A percentile compares a stretch with the other conserved stretches of the same genome.
Conservation (phyloP, 2,797 vertebrate species). For the Alauda arvensis region DNA sequence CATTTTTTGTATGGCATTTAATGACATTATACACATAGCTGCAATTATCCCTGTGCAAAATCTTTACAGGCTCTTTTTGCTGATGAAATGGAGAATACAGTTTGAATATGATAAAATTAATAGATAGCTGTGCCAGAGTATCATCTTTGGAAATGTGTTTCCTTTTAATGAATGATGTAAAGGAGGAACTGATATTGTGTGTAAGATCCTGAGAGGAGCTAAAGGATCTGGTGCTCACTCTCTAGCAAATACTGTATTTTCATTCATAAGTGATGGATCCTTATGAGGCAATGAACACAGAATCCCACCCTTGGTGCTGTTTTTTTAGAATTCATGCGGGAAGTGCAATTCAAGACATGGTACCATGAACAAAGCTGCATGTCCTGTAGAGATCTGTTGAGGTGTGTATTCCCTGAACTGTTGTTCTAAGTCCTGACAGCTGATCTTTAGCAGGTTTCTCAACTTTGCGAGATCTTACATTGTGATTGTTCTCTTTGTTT, state of each 20-base stretch:
- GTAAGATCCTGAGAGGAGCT: background rate
- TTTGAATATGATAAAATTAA: background rate
- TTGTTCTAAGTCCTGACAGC: background rate
- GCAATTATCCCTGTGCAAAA: background rate
- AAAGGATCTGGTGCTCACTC: background rate
- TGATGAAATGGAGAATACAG: background rate
- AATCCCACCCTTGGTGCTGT: background rate
- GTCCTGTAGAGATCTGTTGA: background rate
- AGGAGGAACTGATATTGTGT: background rate
- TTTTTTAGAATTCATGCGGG: background rate
- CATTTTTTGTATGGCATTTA: background rate
- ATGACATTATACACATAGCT: background rate
- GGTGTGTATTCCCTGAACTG: background rate
- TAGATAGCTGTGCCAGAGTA: background rate
- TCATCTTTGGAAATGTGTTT: background rate
- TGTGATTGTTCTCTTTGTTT: background rate
- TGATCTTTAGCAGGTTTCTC: background rate
- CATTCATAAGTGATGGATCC: background rate
- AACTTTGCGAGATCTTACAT: background rate
- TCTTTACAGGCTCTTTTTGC: background rate
- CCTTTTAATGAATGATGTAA: background rate
- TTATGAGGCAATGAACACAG: background rate
- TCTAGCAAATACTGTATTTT: background rate
- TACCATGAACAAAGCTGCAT: background rate
- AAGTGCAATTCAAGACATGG: background rate